phyloP scores from a whole-genome alignment of 1,140 invertebrate species.

The Drosophila ambigua region DNA sequence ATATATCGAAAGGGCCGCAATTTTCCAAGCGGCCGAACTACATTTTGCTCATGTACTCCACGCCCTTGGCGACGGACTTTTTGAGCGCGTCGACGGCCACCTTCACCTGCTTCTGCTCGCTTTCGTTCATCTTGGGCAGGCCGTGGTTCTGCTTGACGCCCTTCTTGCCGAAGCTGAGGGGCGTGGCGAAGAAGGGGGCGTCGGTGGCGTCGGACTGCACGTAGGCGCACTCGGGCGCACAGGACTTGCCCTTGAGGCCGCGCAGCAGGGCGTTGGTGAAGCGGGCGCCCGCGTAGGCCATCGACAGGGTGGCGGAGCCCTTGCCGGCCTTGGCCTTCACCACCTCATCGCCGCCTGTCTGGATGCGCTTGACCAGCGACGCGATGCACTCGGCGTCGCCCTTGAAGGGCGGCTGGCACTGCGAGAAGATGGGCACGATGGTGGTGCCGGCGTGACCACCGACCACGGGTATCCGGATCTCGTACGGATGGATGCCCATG shows the following conservation, averaged over 20 bases:
- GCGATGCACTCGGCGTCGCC: constrained; percentile 88
- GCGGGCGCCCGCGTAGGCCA: constrained; percentile 97
- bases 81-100: too few relatives aligned
- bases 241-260: constrained; percentile 91
- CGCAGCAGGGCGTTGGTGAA: constrained; percentile 91
- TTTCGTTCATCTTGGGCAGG: too few relatives aligned
- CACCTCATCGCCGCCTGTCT: constrained; percentile 98
- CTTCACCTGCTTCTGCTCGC: too few relatives aligned
- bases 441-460: constrained; percentile 99
- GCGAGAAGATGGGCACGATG: constrained; percentile 97
- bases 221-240: constrained; percentile 96
- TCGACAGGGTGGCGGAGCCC: constrained; percentile 98
- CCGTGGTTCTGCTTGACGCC: too few relatives aligned
- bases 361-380: constrained; percentile 92
- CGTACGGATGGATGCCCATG: constrained; percentile 90
- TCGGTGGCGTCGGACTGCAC: constrained; percentile 95
- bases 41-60: too few relatives aligned
- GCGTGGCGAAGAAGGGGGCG: constrained; percentile 96
- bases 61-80: too few relatives aligned
- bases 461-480: constrained; percentile 95
- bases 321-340: constrained; percentile 99
- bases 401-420: constrained; percentile 90
- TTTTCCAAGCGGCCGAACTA: too few relatives aligned
- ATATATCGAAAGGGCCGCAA: too few relatives aligned
- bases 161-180: constrained; percentile 70